A percentile compares a stretch with the other conserved stretches of the same genome.
Evolutionary conservation across 2,888 invertebrate genomes (phyloP).

Genomic region (Papilio demoleus): DNA sequence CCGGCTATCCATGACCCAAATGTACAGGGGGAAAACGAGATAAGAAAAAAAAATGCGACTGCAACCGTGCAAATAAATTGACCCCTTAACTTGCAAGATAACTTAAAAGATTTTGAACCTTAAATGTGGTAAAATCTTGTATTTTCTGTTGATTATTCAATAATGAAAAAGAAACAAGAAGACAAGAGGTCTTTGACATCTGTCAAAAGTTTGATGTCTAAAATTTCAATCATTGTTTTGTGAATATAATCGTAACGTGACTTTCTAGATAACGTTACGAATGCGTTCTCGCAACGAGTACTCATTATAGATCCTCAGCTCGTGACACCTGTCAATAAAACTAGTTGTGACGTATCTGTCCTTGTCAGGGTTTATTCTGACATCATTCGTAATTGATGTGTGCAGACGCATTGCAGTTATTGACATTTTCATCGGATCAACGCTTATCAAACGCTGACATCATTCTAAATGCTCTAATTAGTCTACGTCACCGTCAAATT

Average conservation of each 20-base stretch:
- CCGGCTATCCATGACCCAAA: conserved; percentile 36
- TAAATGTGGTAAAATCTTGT: too few relatives aligned
- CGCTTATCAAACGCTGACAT: conserved; percentile 27
- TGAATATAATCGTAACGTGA: too few relatives aligned
- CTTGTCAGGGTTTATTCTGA: neutral
- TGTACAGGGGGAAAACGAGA: conserved; percentile 35
- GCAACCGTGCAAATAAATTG: neutral
- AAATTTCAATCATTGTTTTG: too few relatives aligned
- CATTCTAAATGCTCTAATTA: conserved; percentile 17
- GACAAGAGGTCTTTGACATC: too few relatives aligned
- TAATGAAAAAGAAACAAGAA: too few relatives aligned
- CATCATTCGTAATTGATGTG: neutral
- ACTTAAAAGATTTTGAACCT: too few relatives aligned
- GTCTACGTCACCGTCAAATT: conserved; percentile 3
- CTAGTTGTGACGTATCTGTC: neutral
- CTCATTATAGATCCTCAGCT: too few relatives aligned
- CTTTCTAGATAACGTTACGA: too few relatives aligned
- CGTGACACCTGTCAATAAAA: neutral
- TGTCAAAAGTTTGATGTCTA: too few relatives aligned
- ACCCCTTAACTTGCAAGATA: neutral
- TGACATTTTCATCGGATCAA: conserved; percentile 20
- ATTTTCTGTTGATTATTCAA: neutral
- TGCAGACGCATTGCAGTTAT: conserved; percentile 34
- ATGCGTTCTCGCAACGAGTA: too few relatives aligned
- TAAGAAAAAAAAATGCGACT: conserved; percentile 28